Evolutionary conservation across 2,797 vertebrate species (phyloP).

Genomic region (Oreochromis grahami): DNA sequence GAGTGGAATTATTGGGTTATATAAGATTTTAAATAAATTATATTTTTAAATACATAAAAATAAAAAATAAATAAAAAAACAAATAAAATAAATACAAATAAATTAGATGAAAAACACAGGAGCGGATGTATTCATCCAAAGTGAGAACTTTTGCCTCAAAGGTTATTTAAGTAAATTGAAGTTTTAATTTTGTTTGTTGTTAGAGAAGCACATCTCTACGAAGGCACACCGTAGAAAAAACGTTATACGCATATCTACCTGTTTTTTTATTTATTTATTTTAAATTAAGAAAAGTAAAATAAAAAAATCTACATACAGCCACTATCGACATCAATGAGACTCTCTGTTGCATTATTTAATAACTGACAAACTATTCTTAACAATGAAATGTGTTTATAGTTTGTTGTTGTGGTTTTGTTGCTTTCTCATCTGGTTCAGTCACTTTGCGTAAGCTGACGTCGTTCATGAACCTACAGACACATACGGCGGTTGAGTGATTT

Average conservation of each 20-base stretch:
- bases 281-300: background rate
- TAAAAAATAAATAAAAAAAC: background rate
- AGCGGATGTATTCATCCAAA: fast-evolving
- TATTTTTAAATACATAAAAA: background rate
- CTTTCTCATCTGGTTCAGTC: fast-evolving
- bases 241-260: background rate
- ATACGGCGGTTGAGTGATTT: background rate
- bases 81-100: background rate
- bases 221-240: fast-evolving
- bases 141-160: background rate
- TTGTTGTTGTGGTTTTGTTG: background rate
- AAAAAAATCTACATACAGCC: background rate
- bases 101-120: background rate
- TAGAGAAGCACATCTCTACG: background rate
- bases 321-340: background rate
- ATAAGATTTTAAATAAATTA: background rate
- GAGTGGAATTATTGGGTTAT: background rate
- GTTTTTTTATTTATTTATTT: background rate
- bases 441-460: background rate
- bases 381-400: background rate
- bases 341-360: background rate
- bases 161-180: background rate
- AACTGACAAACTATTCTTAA: fast-evolving
- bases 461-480: background rate
- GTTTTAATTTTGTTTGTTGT: background rate